Percentiles rank a stretch among this genome's conserved stretches.
Evolutionary conservation across 1,140 invertebrate genomes (phyloP).

Genomic region (Rhizoglyphus robini): DNA sequence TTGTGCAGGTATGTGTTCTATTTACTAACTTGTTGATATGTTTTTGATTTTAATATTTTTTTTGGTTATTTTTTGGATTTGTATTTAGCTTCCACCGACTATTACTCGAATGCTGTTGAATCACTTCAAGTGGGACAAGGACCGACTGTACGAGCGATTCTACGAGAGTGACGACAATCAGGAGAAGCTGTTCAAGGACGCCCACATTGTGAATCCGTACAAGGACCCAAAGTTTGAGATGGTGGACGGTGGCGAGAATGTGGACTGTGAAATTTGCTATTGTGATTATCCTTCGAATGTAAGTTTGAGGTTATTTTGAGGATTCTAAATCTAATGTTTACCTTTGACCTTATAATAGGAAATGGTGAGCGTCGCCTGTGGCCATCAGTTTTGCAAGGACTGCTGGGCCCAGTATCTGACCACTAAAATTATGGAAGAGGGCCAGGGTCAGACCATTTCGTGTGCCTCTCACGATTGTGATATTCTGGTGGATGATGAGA

Average conservation of each 20-base stretch:
- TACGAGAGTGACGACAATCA: constrained; percentile 72
- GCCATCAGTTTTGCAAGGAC: constrained; percentile 81
- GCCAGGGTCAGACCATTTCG: constrained; percentile 53
- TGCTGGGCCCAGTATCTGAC: constrained; percentile 97
- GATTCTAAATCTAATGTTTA: background rate
- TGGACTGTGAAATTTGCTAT: background rate
- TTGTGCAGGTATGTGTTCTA: constrained; percentile 37
- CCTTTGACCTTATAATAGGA: constrained; percentile 29
- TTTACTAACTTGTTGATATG: background rate
- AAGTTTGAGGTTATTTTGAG: background rate
- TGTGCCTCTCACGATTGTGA: constrained; percentile 63
- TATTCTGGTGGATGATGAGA: constrained; percentile 91
- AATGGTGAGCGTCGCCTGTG: constrained; percentile 92
- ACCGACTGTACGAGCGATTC: constrained; percentile 82
- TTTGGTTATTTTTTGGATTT: too few relatives aligned
- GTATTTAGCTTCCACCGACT: constrained; percentile 71
- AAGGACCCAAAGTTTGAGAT: background rate
- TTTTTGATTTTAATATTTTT: constrained; percentile 13
- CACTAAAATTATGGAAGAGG: constrained; percentile 95
- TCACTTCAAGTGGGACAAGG: constrained; percentile 98
- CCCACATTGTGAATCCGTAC: constrained; percentile 75
- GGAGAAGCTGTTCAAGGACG: constrained; percentile 76
- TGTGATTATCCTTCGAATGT: background rate
- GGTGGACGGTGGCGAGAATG: background rate
- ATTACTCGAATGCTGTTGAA: constrained; percentile 82